These are phyloP conservation scores for Clarias platycephalus DNA, from an alignment of 2,797 vertebrate genomes.

Conservation along the genomic window DNA sequence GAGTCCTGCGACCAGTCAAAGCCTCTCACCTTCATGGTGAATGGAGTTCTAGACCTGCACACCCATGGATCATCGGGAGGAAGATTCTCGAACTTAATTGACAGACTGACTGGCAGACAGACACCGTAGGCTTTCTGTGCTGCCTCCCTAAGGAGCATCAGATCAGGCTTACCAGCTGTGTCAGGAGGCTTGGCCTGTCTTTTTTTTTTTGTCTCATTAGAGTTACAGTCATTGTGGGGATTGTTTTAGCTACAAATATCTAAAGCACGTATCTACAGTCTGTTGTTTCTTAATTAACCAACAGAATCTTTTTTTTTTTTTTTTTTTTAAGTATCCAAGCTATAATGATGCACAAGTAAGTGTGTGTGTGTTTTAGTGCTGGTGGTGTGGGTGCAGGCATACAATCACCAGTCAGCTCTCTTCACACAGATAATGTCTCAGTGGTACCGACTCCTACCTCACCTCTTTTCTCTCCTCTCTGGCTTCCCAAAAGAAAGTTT, in stretches of 20 bases:
- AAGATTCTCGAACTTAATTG: constrained; percentile 52
- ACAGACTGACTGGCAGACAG: constrained; percentile 61
- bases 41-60: constrained; percentile 39
- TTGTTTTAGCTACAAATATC: constrained; percentile 3
- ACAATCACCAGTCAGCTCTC: background rate
- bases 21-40: constrained; percentile 27
- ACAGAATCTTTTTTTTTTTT: background rate
- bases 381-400: background rate
- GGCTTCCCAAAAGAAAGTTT: constrained; percentile 42
- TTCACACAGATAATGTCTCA: constrained; percentile 28
- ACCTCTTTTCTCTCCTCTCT: constrained; percentile 14
- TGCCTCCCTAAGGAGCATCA: constrained; percentile 44
- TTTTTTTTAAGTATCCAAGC: background rate
- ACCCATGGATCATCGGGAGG: constrained; percentile 16
- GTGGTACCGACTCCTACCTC: constrained; percentile 21
- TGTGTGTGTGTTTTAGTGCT: background rate
- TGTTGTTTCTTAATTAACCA: background rate
- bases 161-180: constrained; percentile 50
- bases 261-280: background rate
- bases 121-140: constrained; percentile 51
- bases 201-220: constrained; percentile 37
- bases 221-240: constrained; percentile 27
- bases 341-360: background rate
- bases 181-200: constrained; percentile 10
- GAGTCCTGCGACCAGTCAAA: constrained; percentile 26